Percentiles rank a stretch among this genome's conserved stretches.
These are phyloP conservation scores for Lycocerus yunnanus DNA, from an alignment of 2,888 invertebrate species.

Conservation along the genomic window DNA sequence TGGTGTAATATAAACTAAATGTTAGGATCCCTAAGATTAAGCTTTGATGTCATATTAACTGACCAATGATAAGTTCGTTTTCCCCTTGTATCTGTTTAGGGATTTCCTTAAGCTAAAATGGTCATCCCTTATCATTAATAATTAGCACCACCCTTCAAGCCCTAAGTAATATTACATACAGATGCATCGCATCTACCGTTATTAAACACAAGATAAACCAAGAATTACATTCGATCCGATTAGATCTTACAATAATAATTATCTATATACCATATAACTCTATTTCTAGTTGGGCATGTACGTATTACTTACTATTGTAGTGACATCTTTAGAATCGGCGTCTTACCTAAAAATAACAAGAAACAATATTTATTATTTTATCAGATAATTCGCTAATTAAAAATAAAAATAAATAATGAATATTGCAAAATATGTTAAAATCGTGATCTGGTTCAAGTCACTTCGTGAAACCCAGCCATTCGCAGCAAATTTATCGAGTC, in stretches of 20 bases:
- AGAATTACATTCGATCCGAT: neutral
- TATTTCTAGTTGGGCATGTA: no score
- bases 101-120: constrained; percentile 22
- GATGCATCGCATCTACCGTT: constrained; percentile 1
- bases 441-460: neutral
- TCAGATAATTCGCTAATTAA: neutral
- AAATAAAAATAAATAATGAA: neutral
- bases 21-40: constrained; percentile 13
- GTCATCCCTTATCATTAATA: constrained; percentile 20
- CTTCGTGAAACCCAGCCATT: constrained; percentile 4
- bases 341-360: constrained; percentile 19
- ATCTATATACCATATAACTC: neutral
- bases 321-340: neutral
- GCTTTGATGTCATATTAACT: constrained; percentile 11
- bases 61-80: constrained; percentile 11
- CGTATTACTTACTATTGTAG: neutral
- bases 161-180: constrained; percentile 15
- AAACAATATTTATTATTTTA: constrained; percentile 1
- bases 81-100: constrained; percentile 14
- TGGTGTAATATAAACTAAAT: neutral
- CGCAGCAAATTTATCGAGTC: constrained; percentile 25
- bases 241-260: neutral
- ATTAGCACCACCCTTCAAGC: constrained; percentile 21
- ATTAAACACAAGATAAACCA: constrained; percentile 8
- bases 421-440: neutral